Base-by-base conservation (phyloP, 2,888 invertebrate species). In the Eupeodes latifasciatus region DNA sequence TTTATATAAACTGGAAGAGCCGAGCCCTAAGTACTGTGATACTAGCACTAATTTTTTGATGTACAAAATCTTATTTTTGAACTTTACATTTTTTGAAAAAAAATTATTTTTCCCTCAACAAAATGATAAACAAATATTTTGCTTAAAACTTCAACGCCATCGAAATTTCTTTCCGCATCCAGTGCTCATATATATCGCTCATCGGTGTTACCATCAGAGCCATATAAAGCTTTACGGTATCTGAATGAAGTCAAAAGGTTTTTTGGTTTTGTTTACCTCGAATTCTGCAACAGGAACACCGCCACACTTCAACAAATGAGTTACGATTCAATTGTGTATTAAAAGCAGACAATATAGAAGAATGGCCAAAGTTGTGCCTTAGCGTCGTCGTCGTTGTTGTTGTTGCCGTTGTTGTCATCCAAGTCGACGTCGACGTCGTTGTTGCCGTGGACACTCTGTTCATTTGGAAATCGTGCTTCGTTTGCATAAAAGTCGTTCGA, bases 391-490 rank as follows among this genome's bases (percentile, higher is more conserved):
- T 34, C n/a, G 53, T 40, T 40, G 53, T n/a, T 16, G 53, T n/a
- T 16, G 53, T n/a, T 16, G 9, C 19, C 7, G 55, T 27, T 4
- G 55, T 14, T 9, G 19, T 55, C 19, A 79, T 76, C 71, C 5
- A 9, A 5, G 40, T 40, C 40, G 40, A 7, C 40, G 40, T 40
- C 40, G 40, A 7, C 40, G 40, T 40, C 6, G 40, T 40, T 40
- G 40, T 9, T 9, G 9, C 9, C 6, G 59, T 36, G 79, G 79
- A 86, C 79, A 82, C 74, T 85, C 74, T 85, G 85, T 88, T 85
- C 85, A 85, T 88, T 88, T 81, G 74, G 78, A 81, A 81, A 85
- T 88, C 88, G 88, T 88, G 88, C 85, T 66, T 85, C 85, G 88
- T 88, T 88, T 88, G 88, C 88, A 88, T 88, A 88, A 84, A 84